phyloP scores from a whole-genome alignment of 2,888 invertebrate genomes.

The Andrena fulva region DNA sequence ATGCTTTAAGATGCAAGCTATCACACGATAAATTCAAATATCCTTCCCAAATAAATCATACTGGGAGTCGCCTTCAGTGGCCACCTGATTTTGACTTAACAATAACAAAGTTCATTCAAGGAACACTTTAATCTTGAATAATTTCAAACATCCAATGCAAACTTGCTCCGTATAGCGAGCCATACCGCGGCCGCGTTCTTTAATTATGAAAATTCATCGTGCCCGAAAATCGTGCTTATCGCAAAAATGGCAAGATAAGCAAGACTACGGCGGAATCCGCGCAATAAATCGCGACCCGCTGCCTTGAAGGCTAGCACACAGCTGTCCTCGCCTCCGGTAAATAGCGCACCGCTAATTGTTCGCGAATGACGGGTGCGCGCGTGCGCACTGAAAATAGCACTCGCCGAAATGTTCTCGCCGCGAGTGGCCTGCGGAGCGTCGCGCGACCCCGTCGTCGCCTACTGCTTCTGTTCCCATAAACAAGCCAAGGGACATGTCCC shows the following conservation, averaged over 20 bases:
- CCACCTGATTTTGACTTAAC: too few relatives aligned
- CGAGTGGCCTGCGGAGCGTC: conserved; percentile 29
- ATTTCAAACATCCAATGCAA: too few relatives aligned
- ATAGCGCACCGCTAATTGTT: conserved; percentile 67
- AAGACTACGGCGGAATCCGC: neutral
- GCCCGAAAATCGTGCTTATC: neutral
- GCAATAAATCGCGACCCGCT: conserved; percentile 6
- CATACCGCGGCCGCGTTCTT: too few relatives aligned
- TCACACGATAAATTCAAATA: too few relatives aligned
- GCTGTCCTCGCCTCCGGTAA: conserved; percentile 19
- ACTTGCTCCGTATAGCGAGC: too few relatives aligned
- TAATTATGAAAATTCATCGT: too few relatives aligned
- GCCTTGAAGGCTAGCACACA: conserved; percentile 7
- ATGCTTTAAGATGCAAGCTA: too few relatives aligned
- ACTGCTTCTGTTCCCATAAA: conserved; percentile 32
- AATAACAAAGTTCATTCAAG: too few relatives aligned
- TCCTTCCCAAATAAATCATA: too few relatives aligned
- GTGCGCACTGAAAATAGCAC: conserved; percentile 66
- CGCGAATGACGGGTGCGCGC: conserved; percentile 65
- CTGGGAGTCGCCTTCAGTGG: too few relatives aligned
- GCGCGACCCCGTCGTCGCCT: conserved; percentile 42
- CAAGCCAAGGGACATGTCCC: conserved; percentile 36
- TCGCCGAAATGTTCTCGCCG: conserved; percentile 73
- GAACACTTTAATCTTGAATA: too few relatives aligned
- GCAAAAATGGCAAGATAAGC: neutral